phyloP scores from a whole-genome alignment of 92 coral and sea anemone genomes.

The Palythoa grandiflora region DNA sequence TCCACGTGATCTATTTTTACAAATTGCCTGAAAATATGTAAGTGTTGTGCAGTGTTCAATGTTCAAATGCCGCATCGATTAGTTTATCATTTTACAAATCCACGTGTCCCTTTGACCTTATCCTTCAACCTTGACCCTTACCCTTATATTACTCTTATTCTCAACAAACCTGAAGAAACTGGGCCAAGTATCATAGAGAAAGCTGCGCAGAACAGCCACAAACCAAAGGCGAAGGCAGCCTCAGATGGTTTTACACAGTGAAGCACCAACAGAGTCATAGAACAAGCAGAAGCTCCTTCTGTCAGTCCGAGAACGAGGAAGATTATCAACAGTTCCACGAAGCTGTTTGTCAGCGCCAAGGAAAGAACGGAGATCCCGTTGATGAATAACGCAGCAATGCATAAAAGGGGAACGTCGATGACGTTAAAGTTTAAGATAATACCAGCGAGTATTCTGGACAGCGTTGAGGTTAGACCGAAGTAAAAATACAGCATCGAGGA shows the following conservation, averaged over 20 bases:
- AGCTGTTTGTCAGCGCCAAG: conserved; percentile 22
- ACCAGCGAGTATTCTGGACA: conserved; percentile 26
- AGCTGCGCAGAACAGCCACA: conserved; percentile 21
- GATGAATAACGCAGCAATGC: background rate
- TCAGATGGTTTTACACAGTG: conserved; percentile 23
- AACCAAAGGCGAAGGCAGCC: conserved; percentile 23
- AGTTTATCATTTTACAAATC: too few species aligned
- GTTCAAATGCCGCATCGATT: too few species aligned
- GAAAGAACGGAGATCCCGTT: conserved; percentile 15
- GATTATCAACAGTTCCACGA: conserved; percentile 15
- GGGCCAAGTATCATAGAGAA: conserved; percentile 23
- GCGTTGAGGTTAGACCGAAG: conserved; percentile 21
- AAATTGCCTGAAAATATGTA: too few species aligned
- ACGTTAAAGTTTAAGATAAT: conserved; percentile 13
- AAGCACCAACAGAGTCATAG: conserved; percentile 3
- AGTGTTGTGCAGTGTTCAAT: too few species aligned
- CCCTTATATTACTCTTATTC: too few species aligned
- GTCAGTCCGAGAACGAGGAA: conserved; percentile 36
- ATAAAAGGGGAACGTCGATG: background rate
- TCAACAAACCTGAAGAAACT: conserved; percentile 23
- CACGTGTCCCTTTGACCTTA: too few species aligned
- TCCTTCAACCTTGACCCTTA: too few species aligned
- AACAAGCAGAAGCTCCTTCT: conserved; percentile 8
- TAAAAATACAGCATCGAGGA: conserved; percentile 31
- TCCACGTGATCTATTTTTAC: too few species aligned